Evolutionary conservation across 2,888 invertebrate genomes (phyloP), one percentile per base, ranked within the genome.

Genomic region (Metacarcinus magister): DNA sequence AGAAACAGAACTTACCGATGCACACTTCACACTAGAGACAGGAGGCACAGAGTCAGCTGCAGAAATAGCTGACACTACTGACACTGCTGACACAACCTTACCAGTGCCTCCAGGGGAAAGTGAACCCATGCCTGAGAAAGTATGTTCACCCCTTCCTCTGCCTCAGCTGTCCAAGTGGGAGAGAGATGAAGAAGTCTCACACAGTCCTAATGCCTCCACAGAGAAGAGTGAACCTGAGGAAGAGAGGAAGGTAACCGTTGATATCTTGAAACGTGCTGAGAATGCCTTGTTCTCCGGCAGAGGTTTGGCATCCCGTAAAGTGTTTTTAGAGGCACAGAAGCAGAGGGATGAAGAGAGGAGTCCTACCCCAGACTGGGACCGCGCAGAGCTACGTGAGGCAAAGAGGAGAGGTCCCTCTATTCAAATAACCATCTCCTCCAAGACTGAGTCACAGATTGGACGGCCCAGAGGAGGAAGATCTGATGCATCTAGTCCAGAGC

Each of bases 371-470:
- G 96, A 96, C 28, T 94, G 96, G 95, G 96, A 97, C 67, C 93
- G 96, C 23, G 43, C 87, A 48, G 95, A 96, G 32, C 54, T 92
- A 13, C 94, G 96, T 43, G 97, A 96, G 92, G 97, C 96, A 32
- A 97, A 97, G 60, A 93, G 94, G 60, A 95, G 96, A 44, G 96
- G 97, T 32, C 95, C 96, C 0, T 97, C 97, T 39, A 97, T 97
- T 32, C 97, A 97, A 48, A 97, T 97, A 28, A 97, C 97, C 32
- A 97, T 97, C 46, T 97, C 97, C n/a, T 97, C 97, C 7, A 97
- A 97, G 87, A 96, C 95, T 16, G 97, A 97, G 87, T 96, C 96
- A 16, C 96, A 97, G 93, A 97, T 97, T n/a, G 96, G 97, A 7
- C 75, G 95, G 54, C 96, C 96, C 54, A 94, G 93, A 46, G 87